Base-by-base conservation (phyloP, 2,888 invertebrate genomes). In the Schrankia costaestrigalis region DNA sequence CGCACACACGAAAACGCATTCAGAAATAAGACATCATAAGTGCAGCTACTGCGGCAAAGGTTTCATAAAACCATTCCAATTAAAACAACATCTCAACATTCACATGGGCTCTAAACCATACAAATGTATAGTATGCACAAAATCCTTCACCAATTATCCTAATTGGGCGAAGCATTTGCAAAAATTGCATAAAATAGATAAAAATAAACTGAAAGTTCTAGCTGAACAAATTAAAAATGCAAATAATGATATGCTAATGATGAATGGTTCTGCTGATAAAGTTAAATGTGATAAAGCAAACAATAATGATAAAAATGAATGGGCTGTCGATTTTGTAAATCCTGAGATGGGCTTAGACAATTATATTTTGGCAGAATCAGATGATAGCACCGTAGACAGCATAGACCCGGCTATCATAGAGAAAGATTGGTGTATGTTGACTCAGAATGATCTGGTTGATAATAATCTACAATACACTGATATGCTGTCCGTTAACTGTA, bases 151-250 rank as follows among this genome's bases (percentile, higher is more conserved):
- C 18, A 86, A 81, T 52, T 84, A 88, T 41, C 89, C 91, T 1
- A 91, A 91, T 60, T 90, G 88, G 79, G 64, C 77, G 44, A 91
- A 91, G 59, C 91, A 91, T 56, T 75, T 90, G 31, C 58, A 54
- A 0, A 68, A 71, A 27, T 62, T 78, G 40, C 86, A 86, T 40
- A 66, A 72, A 2, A 53, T 71, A 10, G 64, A 68, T 11, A 66
- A 63, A 6, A 57, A 38, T 19, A 40, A 46, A 7, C 17, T 30
- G 3, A 44, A 46, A 40, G 41, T 14, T 6, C 10, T 31, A 11
- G 11, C 14, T 3, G 38, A 43, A 11, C 21, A 43, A 2, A 31
- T 23, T 22, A 38, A 24, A 8, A 33, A 28, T 34, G 11, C 26
- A n/a, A n/a, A 13, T 8, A 25, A 13, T n/a, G 4, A 11, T n/a